Percentiles rank a stretch among this genome's conserved stretches.
Evolutionary conservation across 2,888 invertebrate species (phyloP).

Genomic region (Nipponacmea schrenckii): DNA sequence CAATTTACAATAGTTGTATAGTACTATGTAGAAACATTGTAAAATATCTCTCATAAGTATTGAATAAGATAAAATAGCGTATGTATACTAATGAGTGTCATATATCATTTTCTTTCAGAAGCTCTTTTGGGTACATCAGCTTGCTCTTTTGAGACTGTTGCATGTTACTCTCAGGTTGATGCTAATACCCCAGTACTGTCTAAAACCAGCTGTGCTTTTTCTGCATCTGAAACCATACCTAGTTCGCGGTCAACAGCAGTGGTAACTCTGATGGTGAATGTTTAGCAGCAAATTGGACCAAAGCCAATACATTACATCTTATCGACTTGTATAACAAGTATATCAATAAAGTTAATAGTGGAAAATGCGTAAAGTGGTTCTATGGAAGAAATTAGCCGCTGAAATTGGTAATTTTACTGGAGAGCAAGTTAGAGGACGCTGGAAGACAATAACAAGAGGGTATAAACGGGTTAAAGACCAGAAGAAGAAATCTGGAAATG

Average conservation of each 20-base stretch:
- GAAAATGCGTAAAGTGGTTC: not conserved
- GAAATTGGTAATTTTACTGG: not conserved
- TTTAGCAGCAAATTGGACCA: not conserved
- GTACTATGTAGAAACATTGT: not conserved
- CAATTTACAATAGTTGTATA: not conserved
- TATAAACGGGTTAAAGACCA: not conserved
- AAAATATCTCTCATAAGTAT: not conserved
- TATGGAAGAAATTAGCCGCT: not conserved
- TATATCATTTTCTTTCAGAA: not conserved
- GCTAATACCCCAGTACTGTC: not conserved
- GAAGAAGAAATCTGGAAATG: not conserved
- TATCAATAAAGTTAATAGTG: not conserved
- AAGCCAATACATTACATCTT: not conserved
- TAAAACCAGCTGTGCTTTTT: not conserved
- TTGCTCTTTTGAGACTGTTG: not conserved
- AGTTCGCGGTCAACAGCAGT: not conserved
- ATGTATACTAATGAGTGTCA: not conserved
- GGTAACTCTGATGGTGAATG: not conserved
- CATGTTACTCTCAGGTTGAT: not conserved
- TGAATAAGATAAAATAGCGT: not conserved
- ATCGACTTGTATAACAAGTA: not conserved
- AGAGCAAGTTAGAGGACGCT: not conserved
- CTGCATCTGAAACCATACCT: not conserved
- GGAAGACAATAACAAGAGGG: not conserved
- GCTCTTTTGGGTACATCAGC: not conserved